Evolutionary conservation across 2,797 vertebrate genomes (phyloP), one percentile per base, ranked within the genome.

Genomic region (Pseudomugil gertrudae): DNA sequence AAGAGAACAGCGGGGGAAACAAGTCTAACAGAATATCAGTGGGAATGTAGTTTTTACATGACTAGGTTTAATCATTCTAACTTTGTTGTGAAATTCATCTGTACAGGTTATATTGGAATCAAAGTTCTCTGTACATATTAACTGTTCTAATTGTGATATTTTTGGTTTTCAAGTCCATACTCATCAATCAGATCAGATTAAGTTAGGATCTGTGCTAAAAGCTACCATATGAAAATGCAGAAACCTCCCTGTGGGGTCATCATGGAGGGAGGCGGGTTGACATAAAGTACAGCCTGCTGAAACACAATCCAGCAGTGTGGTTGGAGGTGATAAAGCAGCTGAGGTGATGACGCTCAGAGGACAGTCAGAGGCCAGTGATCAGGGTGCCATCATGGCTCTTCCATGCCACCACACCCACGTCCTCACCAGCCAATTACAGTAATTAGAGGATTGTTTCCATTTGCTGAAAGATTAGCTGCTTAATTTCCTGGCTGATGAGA

Each of bases 341-440:
- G 24, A 67, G 62, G 78, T 30, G 57, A 84, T 86, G 88, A 84
- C 9, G 70, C 57, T 74, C 40, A 52, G 70, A 66, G 74, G 86
- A 80, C 85, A 73, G 69, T 67, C 63, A 35, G 75, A 83, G 77
- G 69, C 76, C 60, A 32, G 47, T 70, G 81, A 72, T 80, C 69
- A 60, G 66, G 47, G 33, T 81, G 83, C 74, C 70, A 77, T 48
- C 8, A 23, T 47, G 60, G 72, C 56, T 80, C 60, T 52, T 61
- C 62, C 61, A 59, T 68, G 64, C 81, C 81, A 74, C 72, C 74
- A 69, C 80, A 72, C 57, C 74, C 36, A 19, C 81, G 30, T 78
- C 76, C 71, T 78, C 75, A 29, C 63, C 76, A 71, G 76, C 67
- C 87, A 89, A 90, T 91, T 90, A 88, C 72, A 85, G 83, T 87